Evolutionary conservation across 2,797 vertebrate species (phyloP), one percentile per base, ranked within the genome.

Genomic region (Parambassis ranga): DNA sequence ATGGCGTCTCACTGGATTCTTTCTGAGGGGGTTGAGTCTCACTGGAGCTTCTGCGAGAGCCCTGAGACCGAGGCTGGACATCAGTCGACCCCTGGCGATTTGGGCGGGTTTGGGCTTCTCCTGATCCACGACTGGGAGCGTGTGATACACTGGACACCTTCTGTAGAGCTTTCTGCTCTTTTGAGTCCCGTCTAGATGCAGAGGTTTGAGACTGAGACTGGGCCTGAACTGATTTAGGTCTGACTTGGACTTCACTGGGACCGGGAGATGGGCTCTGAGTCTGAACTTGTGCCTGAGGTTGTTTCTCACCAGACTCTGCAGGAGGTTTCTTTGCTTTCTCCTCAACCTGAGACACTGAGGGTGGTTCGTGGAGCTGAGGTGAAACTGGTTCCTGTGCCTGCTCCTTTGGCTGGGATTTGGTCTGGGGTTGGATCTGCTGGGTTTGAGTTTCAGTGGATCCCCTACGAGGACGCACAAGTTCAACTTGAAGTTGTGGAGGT

Each of bases 81-180:
- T 88, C 85, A 15, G 24, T 48, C n/a, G 84, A 83, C 5, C 23
- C 75, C 23, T 82, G 88, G 39, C 70, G 79, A 28, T 60, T 48
- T 31, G 73, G 35, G 3, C 64, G 81, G 13, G 58, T 51, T 30
- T 86, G 77, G 24, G 22, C 26, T 49, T 83, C 86, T 35, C 63
- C 69, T 8, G 65, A 65, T 41, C 44, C 77, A 15, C 60, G 77
- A 28, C 57, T 14, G 8, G 64, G 6, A 42, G 84, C 6, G 19
- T 85, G 82, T 6, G 83, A 62, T 10, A 56, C 53, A 39, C 57
- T 52, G 8, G 84, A 59, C 3, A 61, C 81, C 24, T 38, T 83
- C 16, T 74, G 85, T 14, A 39, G 11, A 14, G 53, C 44, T 82
- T 89, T 87, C 4, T 74, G 31, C 36, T 91, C 89, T 62, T 88